Evolutionary conservation across 2,113 vertebrate genomes (phyloP).

Genomic region (Rhinolophus sinicus): DNA sequence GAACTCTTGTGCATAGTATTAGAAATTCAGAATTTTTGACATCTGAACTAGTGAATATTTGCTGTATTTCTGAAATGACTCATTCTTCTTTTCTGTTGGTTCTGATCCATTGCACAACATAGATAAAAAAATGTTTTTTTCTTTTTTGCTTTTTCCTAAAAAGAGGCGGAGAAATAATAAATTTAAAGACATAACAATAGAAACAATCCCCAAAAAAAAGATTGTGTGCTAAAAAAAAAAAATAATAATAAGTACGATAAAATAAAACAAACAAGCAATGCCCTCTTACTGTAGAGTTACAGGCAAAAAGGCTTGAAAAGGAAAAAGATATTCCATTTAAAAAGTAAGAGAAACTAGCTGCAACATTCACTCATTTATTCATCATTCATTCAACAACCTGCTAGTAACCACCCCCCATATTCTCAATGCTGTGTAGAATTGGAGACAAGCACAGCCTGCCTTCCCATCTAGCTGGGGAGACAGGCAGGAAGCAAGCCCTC

Average conservation of each 20-base stretch:
- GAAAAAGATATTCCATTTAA: not conserved
- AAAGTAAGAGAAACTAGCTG: not conserved
- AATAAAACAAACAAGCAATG: conserved; percentile 2
- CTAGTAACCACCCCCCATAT: not conserved
- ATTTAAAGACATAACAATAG: not conserved
- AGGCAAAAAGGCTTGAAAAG: not conserved
- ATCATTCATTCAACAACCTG: not conserved
- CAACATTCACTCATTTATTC: not conserved
- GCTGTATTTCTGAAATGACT: not conserved
- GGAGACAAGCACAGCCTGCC: not conserved
- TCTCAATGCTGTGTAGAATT: fast-evolving
- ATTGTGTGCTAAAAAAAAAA: not conserved
- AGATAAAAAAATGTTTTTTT: not conserved
- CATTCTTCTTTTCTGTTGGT: not conserved
- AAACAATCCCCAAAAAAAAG: not conserved
- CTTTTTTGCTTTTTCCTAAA: conserved; percentile 34
- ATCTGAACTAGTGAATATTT: not conserved
- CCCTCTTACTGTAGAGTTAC: not conserved
- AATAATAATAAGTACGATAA: not conserved
- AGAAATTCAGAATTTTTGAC: conserved; percentile 35
- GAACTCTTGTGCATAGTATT: not conserved
- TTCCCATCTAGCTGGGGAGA: not conserved
- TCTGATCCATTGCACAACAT: not conserved
- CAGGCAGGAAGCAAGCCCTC: not conserved
- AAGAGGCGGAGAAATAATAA: not conserved